Conservation (phyloP, 2,888 invertebrate species). For the Melieria crassipennis region DNA sequence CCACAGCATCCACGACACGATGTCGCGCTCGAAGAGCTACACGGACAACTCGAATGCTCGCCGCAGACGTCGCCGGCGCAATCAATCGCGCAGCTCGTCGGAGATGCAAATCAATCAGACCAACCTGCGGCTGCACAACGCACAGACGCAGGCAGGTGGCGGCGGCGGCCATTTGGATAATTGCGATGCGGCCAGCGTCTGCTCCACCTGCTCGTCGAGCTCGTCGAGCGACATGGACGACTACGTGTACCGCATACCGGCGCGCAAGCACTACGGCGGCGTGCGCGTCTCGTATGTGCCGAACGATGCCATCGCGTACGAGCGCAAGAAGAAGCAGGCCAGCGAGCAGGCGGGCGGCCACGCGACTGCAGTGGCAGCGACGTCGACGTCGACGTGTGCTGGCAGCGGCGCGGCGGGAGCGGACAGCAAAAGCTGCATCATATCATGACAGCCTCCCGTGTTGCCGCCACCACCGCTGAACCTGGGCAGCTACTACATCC, state of each 20-base stretch:
- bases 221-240: slow-evolving; percentile 86
- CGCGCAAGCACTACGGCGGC: slow-evolving; percentile 85
- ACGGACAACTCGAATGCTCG: slow-evolving; percentile 66
- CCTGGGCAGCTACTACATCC: slow-evolving; percentile 59
- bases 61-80: slow-evolving; percentile 58
- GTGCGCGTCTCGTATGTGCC: slow-evolving; percentile 92
- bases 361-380: slow-evolving; percentile 10
- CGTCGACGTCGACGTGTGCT: slow-evolving; percentile 11
- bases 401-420: slow-evolving; percentile 35
- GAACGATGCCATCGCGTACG: slow-evolving; percentile 87
- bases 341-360: slow-evolving; percentile 43
- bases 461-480: slow-evolving; percentile 59
- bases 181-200: slow-evolving; percentile 80
- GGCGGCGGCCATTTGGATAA: slow-evolving; percentile 49
- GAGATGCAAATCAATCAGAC: slow-evolving; percentile 65
- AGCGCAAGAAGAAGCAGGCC: slow-evolving; percentile 72
- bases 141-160: slow-evolving; percentile 55
- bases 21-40: slow-evolving; percentile 69
- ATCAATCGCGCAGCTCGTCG: slow-evolving; percentile 63
- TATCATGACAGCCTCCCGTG: slow-evolving; percentile 75
- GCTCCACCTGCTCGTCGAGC: slow-evolving; percentile 91
- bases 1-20: slow-evolving; percentile 63
- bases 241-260: slow-evolving; percentile 85
- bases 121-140: slow-evolving; percentile 59
- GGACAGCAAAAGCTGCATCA: slow-evolving; percentile 83